phyloP scores from a whole-genome alignment of 2,888 invertebrate genomes.

The Salpingus planirostris region DNA sequence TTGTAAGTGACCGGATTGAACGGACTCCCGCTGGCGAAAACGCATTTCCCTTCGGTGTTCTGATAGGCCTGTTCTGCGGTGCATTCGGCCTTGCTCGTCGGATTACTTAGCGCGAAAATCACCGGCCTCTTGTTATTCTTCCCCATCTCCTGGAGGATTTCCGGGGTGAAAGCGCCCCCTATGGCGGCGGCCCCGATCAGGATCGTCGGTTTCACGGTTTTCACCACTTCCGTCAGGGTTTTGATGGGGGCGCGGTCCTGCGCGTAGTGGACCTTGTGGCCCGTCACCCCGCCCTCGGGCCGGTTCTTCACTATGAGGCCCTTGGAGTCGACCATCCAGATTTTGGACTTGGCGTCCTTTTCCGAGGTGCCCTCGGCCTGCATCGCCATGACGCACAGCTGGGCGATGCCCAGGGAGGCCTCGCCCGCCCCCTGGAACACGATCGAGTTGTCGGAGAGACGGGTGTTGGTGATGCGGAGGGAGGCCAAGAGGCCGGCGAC shows the following conservation, averaged over 20 bases:
- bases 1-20: constrained; percentile 78
- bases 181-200: constrained; percentile 93
- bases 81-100: constrained; percentile 96
- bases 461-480: constrained; percentile 71
- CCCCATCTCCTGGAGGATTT: constrained; percentile 82
- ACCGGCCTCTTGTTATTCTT: constrained; percentile 75
- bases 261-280: constrained; percentile 77
- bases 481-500: constrained; percentile 89
- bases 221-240: constrained; percentile 73
- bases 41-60: constrained; percentile 75
- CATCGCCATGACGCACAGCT: constrained; percentile 90
- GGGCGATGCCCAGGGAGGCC: constrained; percentile 78
- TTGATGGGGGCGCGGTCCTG: constrained; percentile 67
- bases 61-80: constrained; percentile 97
- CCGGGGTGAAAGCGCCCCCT: constrained; percentile 85
- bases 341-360: constrained; percentile 66
- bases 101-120: constrained; percentile 97
- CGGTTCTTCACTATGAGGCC: constrained; percentile 87
- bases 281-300: constrained; percentile 69
- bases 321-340: constrained; percentile 95
- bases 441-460: constrained; percentile 74
- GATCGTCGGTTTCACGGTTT: constrained; percentile 73
- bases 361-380: constrained; percentile 64
- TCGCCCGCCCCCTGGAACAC: constrained; percentile 95
- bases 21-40: constrained; percentile 96